phyloP scores from a whole-genome alignment of 1,140 invertebrate species.

The Lepidostoma basale region DNA sequence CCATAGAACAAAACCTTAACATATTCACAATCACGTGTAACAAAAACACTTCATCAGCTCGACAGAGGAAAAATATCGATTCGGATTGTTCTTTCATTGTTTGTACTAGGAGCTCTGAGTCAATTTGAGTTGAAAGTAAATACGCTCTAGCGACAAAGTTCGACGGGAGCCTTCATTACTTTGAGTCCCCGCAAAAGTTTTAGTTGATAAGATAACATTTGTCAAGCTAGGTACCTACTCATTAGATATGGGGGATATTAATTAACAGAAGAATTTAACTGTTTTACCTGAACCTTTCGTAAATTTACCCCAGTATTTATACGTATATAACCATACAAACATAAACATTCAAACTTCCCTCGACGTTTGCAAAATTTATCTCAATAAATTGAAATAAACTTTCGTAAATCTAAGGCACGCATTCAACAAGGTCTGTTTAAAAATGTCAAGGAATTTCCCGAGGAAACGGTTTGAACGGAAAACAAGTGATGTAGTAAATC shows the following conservation, averaged over 20 bases:
- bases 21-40: conserved; percentile 46
- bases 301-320: too few relatives aligned
- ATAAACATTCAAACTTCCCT: too few relatives aligned
- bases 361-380: too few relatives aligned
- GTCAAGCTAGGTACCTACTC: too few relatives aligned
- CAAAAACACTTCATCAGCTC: conserved; percentile 43
- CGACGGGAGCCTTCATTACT: neutral
- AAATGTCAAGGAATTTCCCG: neutral
- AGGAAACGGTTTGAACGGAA: neutral
- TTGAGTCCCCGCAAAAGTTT: neutral
- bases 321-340: too few relatives aligned
- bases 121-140: conserved; percentile 20
- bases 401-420: too few relatives aligned
- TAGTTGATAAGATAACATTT: neutral
- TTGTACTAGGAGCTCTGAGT: conserved; percentile 6
- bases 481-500: conserved; percentile 3
- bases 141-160: neutral
- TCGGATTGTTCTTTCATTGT: conserved; percentile 19
- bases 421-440: neutral
- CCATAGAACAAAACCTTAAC: conserved; percentile 50
- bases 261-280: too few relatives aligned
- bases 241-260: too few relatives aligned
- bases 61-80: conserved; percentile 24
- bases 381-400: too few relatives aligned
- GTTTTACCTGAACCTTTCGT: too few relatives aligned